Evolutionary conservation across 2,113 vertebrate species (phyloP), one percentile per base, ranked within the genome.

Genomic region (Eulemur macaco): DNA sequence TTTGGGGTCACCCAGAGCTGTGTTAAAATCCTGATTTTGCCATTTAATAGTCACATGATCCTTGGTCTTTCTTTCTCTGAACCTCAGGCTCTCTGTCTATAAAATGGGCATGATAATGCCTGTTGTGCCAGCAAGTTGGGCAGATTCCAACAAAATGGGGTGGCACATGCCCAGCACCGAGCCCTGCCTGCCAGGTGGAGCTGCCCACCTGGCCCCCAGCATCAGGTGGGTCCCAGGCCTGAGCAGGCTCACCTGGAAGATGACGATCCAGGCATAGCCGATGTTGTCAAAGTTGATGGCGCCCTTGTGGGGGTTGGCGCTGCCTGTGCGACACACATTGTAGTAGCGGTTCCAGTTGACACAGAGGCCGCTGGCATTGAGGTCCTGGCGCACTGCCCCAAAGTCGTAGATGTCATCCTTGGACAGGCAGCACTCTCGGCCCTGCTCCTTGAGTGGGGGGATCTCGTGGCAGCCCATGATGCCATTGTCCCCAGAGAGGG

Each of bases 201-300:
- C 31, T 42, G 76, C 76, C 45, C 1, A 5, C 18, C 29, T 9
- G 23, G 0, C 3, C 31, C 29, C 17, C 8, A 0, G 76, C 42
- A 12, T 0, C 1, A 2, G 17, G 8, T 20, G 0, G 0, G 12
- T 0, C 56, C 23, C 11, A 13, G 58, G 56, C 69, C 69, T 13
- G 0, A 4, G 39, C 0, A 8, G 29, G 54, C 96, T 95, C 97
- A 99, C 99, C 99, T 99, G 99, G 98, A 99, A 99, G 97, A 99
- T 99, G 64, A 99, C 99, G 9, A 99, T 99, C 99, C 99, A 99
- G 96, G 99, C 99, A 0, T 99, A 99, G 34, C 99, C 99, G 0
- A 99, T 99, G 97, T 99, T 99, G 98, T 99, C 99, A 23, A 99
- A 99, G 98, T 99, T 99, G 98, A 99, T 99, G 97, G 99, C 99